A percentile compares a stretch with the other conserved stretches of the same genome.
Conservation (phyloP, 2,797 vertebrate species). For the Phataginus tetradactyla region DNA sequence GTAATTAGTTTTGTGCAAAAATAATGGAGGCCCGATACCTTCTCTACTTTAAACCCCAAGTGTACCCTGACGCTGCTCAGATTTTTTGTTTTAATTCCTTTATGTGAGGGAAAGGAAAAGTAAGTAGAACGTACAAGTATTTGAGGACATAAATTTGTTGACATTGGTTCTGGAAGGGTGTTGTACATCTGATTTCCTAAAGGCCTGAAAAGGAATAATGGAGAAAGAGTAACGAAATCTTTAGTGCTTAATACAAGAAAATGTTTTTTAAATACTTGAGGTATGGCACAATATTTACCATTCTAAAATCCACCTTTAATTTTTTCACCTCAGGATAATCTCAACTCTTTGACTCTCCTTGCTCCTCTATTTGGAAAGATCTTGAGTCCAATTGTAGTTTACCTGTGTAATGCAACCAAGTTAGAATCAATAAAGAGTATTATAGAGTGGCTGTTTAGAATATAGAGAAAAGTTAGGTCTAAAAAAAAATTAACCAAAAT, state of each 20-base stretch:
- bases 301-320: not conserved
- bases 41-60: not conserved
- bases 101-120: conserved; percentile 9
- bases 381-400: not conserved
- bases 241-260: not conserved
- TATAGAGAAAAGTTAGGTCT: not conserved
- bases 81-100: not conserved
- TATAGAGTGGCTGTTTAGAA: not conserved
- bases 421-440: not conserved
- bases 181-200: not conserved
- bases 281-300: not conserved
- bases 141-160: not conserved
- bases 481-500: not conserved
- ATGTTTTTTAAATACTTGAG: conserved; percentile 8
- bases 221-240: not conserved
- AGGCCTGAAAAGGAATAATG: not conserved
- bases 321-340: conserved; percentile 1
- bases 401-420: not conserved
- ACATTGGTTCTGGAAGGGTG: not conserved
- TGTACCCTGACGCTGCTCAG: not conserved
- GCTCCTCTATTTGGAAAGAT: not conserved
- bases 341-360: not conserved
- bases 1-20: conserved; percentile 1
- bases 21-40: not conserved
- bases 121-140: not conserved